phyloP scores from a whole-genome alignment of 2,888 invertebrate species.

The Chydorus sphaericus region DNA sequence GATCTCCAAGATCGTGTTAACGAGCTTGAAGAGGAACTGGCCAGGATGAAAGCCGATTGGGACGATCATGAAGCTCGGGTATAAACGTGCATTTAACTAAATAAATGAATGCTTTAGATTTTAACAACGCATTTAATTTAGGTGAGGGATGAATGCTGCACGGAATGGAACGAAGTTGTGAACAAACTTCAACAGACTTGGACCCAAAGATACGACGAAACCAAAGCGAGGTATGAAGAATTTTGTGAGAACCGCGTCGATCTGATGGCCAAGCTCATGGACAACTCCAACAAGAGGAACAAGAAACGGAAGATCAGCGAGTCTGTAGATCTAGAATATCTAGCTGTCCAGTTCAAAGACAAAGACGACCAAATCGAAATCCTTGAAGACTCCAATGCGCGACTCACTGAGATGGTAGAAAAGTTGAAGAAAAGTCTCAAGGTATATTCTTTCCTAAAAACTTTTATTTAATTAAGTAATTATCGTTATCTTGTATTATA shows the following conservation, averaged over 20 bases:
- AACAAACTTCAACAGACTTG: background rate
- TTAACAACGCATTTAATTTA: background rate
- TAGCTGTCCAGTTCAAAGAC: background rate
- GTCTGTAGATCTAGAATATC: background rate
- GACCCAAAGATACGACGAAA: background rate
- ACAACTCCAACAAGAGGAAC: background rate
- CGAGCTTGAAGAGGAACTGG: background rate
- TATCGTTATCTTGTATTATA: background rate
- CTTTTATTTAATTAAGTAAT: background rate
- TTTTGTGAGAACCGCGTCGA: slow-evolving; percentile 6
- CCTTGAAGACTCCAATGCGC: background rate
- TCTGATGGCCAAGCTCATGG: background rate
- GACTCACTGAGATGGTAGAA: background rate
- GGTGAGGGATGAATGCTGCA: slow-evolving; percentile 3
- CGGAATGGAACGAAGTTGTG: slow-evolving; percentile 5
- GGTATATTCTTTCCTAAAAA: too few species aligned
- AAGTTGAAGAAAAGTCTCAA: background rate
- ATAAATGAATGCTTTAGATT: background rate
- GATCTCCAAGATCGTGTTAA: background rate
- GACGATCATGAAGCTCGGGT: background rate
- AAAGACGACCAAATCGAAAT: slow-evolving; percentile 2
- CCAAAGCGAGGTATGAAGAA: background rate
- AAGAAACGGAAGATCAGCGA: background rate
- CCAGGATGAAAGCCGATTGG: background rate
- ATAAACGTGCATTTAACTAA: background rate